Base-by-base conservation (phyloP, 1,140 invertebrate species). In the Holcopasites calliopsidis region DNA sequence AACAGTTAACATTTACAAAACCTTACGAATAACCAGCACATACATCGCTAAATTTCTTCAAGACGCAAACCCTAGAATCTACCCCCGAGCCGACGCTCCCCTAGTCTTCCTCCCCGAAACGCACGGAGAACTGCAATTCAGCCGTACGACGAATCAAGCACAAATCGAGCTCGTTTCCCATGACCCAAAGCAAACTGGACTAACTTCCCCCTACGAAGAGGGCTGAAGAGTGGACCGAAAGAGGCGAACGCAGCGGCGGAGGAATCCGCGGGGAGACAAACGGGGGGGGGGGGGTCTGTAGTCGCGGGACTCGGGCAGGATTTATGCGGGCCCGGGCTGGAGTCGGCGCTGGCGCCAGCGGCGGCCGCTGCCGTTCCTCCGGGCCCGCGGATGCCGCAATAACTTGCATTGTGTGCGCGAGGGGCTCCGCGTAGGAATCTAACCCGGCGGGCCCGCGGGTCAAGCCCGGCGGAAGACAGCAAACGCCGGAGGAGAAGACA, bases 361-460 rank as follows among this genome's bases (percentile, higher is more conserved):
- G 79, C 79, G 81, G 61, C 77, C 72, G 74, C 80, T 80, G 77
- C 71, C 71, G 77, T 61, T 83, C 79, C 76, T 78, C 75, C 65
- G 52, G 47, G 58, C 76, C 54, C 71, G 80, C 81, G 65, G 82
- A 82, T 85, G 87, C 83, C 76, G 86, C 86, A 88, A 88, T 88
- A 88, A 88, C 87, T 88, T 81, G 87, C 87, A 88, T 88, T 88
- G 87, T 88, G 85, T 88, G 86, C 85, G 79, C 74, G 73, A 82
- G 62, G 77, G 78, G 54, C 77, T 81, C 82, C 77, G 78, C 83
- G 85, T 80, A 88, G 86, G 87, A 88, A 88, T 87, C 87, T 88
- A 88, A 88, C 86, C 87, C 87, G 85, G 87, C 87, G 87, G 87
- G 86, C 86, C 82, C 80, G 84, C 76, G 78, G 87, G 87, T 88